Percentiles rank a stretch among this genome's conserved stretches.
Conservation (phyloP, 2,797 vertebrate species). For the Karalla daura region DNA sequence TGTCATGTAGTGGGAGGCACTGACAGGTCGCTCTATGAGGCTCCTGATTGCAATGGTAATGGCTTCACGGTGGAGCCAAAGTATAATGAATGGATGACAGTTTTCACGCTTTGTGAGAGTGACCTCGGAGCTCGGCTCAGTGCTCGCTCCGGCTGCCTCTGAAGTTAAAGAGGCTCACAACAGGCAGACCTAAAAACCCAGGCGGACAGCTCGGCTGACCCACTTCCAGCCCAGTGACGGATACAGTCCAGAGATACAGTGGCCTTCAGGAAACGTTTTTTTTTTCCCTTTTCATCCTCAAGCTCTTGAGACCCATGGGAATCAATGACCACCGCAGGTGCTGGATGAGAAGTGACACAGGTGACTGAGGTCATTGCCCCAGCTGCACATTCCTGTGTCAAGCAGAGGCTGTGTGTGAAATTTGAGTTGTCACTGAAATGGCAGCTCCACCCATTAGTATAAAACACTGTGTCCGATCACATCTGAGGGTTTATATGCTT, state of each 20-base stretch:
- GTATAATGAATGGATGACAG: slow-evolving; percentile 65
- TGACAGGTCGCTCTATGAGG: slow-evolving; percentile 55
- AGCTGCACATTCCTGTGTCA: neutral
- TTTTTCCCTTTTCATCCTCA: slow-evolving; percentile 26
- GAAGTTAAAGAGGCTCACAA: slow-evolving; percentile 29
- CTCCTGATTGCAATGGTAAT: slow-evolving; percentile 64
- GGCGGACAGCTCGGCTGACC: slow-evolving; percentile 48
- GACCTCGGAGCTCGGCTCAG: slow-evolving; percentile 39
- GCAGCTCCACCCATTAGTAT: neutral
- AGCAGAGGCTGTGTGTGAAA: slow-evolving; percentile 12
- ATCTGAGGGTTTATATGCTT: too few species aligned
- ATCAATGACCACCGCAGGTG: slow-evolving; percentile 40
- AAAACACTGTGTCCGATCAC: neutral
- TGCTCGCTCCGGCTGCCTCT: slow-evolving; percentile 1
- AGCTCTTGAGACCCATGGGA: slow-evolving; percentile 20
- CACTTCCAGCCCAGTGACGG: slow-evolving; percentile 53
- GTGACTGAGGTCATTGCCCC: slow-evolving; percentile 14
- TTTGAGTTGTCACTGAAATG: neutral
- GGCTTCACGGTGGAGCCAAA: slow-evolving; percentile 44
- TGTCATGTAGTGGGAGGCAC: slow-evolving; percentile 51
- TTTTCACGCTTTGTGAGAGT: slow-evolving; percentile 50
- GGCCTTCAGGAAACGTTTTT: slow-evolving; percentile 6
- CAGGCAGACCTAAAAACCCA: slow-evolving; percentile 23
- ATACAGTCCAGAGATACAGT: slow-evolving; percentile 6
- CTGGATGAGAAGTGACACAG: slow-evolving; percentile 27